These are phyloP conservation scores for Mimachlamys varia DNA, from an alignment of 2,888 invertebrate genomes.

Conservation along the genomic window DNA sequence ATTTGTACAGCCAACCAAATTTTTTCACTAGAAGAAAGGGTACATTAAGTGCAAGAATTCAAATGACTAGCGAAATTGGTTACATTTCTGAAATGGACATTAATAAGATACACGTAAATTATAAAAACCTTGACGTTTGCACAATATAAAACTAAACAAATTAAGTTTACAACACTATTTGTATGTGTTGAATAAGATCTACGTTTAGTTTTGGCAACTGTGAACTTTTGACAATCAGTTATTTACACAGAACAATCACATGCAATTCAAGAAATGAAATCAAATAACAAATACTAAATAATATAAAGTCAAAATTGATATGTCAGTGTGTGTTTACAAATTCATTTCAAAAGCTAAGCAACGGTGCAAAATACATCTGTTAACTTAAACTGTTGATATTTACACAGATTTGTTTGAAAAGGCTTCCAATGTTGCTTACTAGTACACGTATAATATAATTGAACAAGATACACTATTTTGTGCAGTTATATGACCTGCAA, in stretches of 20 bases:
- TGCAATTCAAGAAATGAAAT: background rate
- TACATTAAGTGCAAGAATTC: background rate
- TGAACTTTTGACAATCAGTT: slow-evolving; percentile 34
- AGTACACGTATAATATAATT: too few relatives aligned
- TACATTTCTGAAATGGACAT: background rate
- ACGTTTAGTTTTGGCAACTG: slow-evolving; percentile 16
- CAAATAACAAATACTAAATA: background rate
- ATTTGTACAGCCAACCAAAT: too few relatives aligned
- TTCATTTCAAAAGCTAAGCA: too few relatives aligned
- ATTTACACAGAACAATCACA: background rate
- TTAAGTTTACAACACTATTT: background rate
- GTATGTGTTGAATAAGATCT: background rate
- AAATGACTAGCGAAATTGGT: background rate
- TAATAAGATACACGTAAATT: background rate
- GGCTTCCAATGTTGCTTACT: too few relatives aligned
- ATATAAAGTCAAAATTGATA: too few relatives aligned
- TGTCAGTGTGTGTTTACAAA: too few relatives aligned
- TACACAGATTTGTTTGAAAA: too few relatives aligned
- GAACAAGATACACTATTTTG: too few relatives aligned
- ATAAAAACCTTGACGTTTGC: background rate
- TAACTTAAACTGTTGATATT: too few relatives aligned
- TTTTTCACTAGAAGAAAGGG: too few relatives aligned
- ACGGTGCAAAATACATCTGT: too few relatives aligned
- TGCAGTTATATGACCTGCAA: too few relatives aligned
- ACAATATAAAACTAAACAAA: background rate